Evolutionary conservation across 2,797 vertebrate species (phyloP), one percentile per base, ranked within the genome.

Genomic region (Sandelia bainsii): DNA sequence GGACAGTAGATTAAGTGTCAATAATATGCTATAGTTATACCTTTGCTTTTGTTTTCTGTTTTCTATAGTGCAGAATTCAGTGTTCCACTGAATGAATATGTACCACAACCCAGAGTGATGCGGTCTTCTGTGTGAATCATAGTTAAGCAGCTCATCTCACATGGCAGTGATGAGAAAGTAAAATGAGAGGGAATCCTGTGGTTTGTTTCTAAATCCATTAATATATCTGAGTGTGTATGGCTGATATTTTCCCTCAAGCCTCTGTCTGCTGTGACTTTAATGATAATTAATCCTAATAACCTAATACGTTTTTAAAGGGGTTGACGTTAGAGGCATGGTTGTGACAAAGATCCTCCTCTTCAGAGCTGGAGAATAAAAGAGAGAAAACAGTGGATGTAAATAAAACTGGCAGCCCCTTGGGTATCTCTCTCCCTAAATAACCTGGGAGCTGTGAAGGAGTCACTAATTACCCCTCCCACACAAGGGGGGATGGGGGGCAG

Each of bases 391-490:
- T 51, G 70, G 89, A 92, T 56, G 67, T 87, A 93, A 93, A 92
- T 91, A 92, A 90, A 90, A 90, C 89, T 90, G 92, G 89, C 89
- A 91, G 85, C 80, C 84, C 90, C 82, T 83, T 79, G 81, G 87
- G 84, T 83, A 79, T 90, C 81, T 83, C 67, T 89, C 88, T 93
- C 89, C 88, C 81, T 88, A 92, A 93, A 94, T 93, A 91, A 93
- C 91, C 89, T 89, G 89, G 77, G 80, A 92, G 86, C 83, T 85
- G 90, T 89, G 87, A 91, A 88, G 87, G 87, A 88, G 89, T 89
- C 84, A 89, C 89, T 93, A 93, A 93, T 93, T 92, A 90, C 88
- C 88, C 87, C 85, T 83, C 87, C 88, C 84, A 71, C 78, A 73
- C 69, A 82, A 70, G 50, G 69, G 73, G 77, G 44, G 58, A 34